These are phyloP conservation scores for Tetropium fuscum DNA, from an alignment of 2,888 invertebrate genomes.

Conservation along the genomic window DNA sequence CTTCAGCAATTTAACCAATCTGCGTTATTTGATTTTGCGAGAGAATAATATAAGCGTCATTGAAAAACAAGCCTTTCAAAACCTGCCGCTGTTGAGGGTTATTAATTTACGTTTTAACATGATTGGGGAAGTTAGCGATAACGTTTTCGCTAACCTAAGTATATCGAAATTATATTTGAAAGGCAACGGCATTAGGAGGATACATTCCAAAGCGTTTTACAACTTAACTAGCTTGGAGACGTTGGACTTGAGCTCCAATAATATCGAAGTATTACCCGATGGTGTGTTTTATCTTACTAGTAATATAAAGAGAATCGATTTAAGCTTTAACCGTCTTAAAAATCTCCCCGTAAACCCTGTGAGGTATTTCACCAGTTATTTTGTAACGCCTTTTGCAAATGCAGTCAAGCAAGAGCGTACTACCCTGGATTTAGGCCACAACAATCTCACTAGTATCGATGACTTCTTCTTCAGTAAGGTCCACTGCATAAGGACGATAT, in stretches of 20 bases:
- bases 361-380: no score
- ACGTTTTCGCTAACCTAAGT: conserved; percentile 42
- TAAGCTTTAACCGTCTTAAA: conserved; percentile 44
- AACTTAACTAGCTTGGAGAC: conserved; percentile 41
- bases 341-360: conserved; percentile 22
- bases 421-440: conserved; percentile 44
- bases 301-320: conserved; percentile 41
- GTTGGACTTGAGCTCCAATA: conserved; percentile 48
- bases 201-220: conserved; percentile 44
- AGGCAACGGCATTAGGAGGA: conserved; percentile 41
- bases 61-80: conserved; percentile 40
- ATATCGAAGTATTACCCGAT: conserved; percentile 37
- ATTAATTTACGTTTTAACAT: conserved; percentile 45
- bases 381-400: conserved; percentile 41
- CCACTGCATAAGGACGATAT: conserved; percentile 35
- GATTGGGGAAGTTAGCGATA: conserved; percentile 32
- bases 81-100: conserved; percentile 36
- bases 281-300: conserved; percentile 42
- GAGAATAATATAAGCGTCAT: conserved; percentile 33
- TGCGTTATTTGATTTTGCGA: conserved; percentile 37
- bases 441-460: conserved; percentile 43
- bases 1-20: conserved; percentile 38
- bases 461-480: conserved; percentile 40
- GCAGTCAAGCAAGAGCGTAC: conserved; percentile 19
- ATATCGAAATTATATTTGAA: conserved; percentile 39